Conservation (phyloP, 2,797 vertebrate genomes). For the Apogon talboti region DNA sequence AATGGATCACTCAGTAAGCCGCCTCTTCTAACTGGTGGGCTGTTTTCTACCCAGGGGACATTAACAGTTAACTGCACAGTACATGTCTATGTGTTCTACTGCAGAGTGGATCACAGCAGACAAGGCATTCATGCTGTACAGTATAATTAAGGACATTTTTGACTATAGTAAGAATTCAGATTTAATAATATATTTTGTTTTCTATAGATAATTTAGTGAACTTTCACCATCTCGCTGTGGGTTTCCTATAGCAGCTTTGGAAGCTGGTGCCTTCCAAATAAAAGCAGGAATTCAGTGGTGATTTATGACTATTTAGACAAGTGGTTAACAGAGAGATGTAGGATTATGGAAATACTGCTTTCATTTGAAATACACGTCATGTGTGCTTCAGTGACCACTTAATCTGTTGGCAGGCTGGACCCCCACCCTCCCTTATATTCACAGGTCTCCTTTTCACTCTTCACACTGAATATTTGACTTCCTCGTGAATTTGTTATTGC, state of each 20-base stretch:
- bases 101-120: slow-evolving; percentile 18
- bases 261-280: slow-evolving; percentile 78
- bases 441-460: slow-evolving; percentile 69
- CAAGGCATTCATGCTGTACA: neutral
- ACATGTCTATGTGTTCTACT: slow-evolving; percentile 13
- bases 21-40: slow-evolving; percentile 54
- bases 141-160: slow-evolving; percentile 5
- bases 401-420: slow-evolving; percentile 74
- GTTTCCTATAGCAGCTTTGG: slow-evolving; percentile 77
- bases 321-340: slow-evolving; percentile 85
- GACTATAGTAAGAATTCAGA: slow-evolving; percentile 1
- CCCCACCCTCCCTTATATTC: slow-evolving; percentile 44
- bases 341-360: slow-evolving; percentile 80
- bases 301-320: slow-evolving; percentile 94
- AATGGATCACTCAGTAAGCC: slow-evolving; percentile 71
- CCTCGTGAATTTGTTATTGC: slow-evolving; percentile 70
- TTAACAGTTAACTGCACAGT: slow-evolving; percentile 41
- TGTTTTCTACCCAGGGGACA: slow-evolving; percentile 65
- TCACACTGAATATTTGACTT: slow-evolving; percentile 72
- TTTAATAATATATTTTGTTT: slow-evolving; percentile 2
- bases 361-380: slow-evolving; percentile 79
- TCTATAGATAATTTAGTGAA: slow-evolving; percentile 24
- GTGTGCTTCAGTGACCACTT: slow-evolving; percentile 76
- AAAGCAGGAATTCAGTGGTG: slow-evolving; percentile 84
- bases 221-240: slow-evolving; percentile 68